Evolutionary conservation across 2,888 invertebrate species (phyloP).

Genomic region (Leistus spinibarbis): DNA sequence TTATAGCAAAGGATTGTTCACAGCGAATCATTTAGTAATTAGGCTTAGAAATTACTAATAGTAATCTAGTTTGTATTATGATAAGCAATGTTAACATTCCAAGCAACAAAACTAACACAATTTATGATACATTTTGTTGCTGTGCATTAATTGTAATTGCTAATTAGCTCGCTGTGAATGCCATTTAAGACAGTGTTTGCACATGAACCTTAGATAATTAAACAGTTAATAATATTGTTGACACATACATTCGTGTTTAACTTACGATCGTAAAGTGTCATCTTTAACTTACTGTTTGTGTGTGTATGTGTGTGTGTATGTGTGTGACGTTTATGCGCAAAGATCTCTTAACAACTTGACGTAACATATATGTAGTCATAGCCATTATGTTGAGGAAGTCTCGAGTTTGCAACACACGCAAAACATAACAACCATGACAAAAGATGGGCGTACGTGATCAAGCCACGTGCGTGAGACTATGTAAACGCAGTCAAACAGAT

Average conservation of each 20-base stretch:
- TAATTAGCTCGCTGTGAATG: too few species aligned
- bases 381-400: conserved; percentile 2
- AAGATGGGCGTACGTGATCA: not conserved
- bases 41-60: too few species aligned
- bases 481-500: not conserved
- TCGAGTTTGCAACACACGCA: not conserved
- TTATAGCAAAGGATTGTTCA: too few species aligned
- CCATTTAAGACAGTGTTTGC: too few species aligned
- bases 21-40: too few species aligned
- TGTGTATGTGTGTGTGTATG: conserved; percentile 47
- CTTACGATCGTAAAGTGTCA: conserved; percentile 54
- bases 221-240: conserved; percentile 47
- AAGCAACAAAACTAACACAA: too few species aligned
- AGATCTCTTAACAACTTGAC: not conserved
- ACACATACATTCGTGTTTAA: conserved; percentile 14
- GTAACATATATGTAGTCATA: not conserved
- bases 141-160: too few species aligned
- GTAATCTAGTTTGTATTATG: too few species aligned
- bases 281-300: conserved; percentile 59
- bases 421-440: conserved; percentile 1
- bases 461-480: not conserved
- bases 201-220: conserved; percentile 58
- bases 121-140: too few species aligned
- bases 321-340: conserved; percentile 4
- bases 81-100: too few species aligned